Evolutionary conservation across 2,113 vertebrate species (phyloP).

Genomic region (Pristiophorus japonicus): DNA sequence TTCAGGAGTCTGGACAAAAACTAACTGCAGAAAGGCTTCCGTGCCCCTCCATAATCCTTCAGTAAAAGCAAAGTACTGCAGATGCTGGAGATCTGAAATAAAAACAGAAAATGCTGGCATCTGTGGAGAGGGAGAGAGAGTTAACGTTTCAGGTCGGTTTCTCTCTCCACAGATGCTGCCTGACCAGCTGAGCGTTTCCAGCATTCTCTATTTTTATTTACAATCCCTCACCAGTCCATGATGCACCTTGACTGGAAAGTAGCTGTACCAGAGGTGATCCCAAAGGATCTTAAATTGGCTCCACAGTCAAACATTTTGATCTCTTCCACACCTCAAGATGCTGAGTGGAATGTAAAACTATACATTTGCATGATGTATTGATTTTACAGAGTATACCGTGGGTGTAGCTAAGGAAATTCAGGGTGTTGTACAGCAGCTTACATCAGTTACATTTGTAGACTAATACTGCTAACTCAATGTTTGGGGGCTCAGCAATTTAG

Average conservation of each 20-base stretch:
- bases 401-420: not conserved
- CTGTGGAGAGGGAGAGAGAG: too few species aligned
- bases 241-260: not conserved
- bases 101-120: too few species aligned
- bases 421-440: not conserved
- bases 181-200: too few species aligned
- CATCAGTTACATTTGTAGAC: not conserved
- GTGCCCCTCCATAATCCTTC: too few species aligned
- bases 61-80: too few species aligned
- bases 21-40: too few species aligned
- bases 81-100: too few species aligned
- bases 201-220: too few species aligned
- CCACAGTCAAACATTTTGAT: not conserved
- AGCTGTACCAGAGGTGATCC: not conserved
- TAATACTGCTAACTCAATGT: not conserved
- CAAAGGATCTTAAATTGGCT: not conserved
- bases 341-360: not conserved
- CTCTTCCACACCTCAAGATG: not conserved
- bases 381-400: not conserved
- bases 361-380: not conserved
- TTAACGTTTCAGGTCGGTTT: too few species aligned
- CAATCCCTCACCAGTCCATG: too few species aligned
- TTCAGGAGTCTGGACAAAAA: too few species aligned
- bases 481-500: not conserved
- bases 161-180: too few species aligned